Evolutionary conservation across 2,888 invertebrate genomes (phyloP).

Genomic region (Caenorhabditis wallacei): DNA sequence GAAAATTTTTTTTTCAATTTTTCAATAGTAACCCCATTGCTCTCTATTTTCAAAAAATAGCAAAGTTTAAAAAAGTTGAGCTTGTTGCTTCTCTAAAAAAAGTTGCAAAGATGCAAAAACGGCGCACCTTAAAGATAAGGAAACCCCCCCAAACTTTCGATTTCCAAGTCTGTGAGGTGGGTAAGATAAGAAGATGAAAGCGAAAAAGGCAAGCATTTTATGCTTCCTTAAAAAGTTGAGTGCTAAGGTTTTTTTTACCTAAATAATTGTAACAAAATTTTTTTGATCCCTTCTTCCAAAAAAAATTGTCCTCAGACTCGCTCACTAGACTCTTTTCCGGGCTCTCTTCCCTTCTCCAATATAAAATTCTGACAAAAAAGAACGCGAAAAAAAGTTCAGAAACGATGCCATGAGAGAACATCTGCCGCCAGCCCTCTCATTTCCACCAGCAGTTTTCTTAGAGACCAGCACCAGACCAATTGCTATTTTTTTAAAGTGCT

Average conservation of each 20-base stretch:
- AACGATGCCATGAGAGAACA: constrained; percentile 30
- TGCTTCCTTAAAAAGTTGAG: background rate
- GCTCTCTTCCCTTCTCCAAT: background rate
- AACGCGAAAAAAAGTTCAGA: constrained; percentile 10
- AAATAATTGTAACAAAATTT: too few species aligned
- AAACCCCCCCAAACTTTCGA: background rate
- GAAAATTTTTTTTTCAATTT: too few species aligned
- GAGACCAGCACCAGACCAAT: constrained; percentile 29
- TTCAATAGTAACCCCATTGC: too few species aligned
- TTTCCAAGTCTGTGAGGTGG: constrained; percentile 10
- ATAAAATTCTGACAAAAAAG: background rate
- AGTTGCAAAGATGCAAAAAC: constrained; percentile 15
- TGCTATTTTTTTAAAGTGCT: constrained; percentile 30
- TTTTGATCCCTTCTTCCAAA: background rate
- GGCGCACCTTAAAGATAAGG: constrained; percentile 1
- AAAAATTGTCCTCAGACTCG: background rate
- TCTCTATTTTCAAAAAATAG: background rate
- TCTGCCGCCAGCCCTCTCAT: constrained; percentile 46
- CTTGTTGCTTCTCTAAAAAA: background rate
- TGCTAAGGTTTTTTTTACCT: too few species aligned
- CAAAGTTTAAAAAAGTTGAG: background rate
- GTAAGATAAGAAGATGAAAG: constrained; percentile 14
- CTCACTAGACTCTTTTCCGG: constrained; percentile 22
- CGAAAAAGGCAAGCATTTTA: background rate
- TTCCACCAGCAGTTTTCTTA: constrained; percentile 31